These are phyloP conservation scores for Julus scanicus DNA, from an alignment of 2,888 invertebrate species.

Conservation along the genomic window DNA sequence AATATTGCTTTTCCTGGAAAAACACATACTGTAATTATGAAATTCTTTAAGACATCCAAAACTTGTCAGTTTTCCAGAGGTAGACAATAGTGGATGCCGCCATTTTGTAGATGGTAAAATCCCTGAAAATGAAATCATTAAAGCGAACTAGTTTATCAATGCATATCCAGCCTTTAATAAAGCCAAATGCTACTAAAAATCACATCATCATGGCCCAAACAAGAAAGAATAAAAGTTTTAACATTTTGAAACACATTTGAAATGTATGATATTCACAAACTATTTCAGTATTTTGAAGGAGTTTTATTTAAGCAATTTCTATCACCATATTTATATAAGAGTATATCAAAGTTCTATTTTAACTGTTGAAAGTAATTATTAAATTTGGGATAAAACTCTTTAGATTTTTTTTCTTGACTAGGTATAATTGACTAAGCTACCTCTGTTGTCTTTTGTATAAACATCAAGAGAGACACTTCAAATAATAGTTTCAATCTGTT, in stretches of 20 bases:
- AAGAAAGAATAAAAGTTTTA: not conserved
- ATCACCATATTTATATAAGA: not conserved
- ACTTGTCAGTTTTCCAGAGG: too few relatives aligned
- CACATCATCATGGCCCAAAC: not conserved
- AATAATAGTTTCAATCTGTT: not conserved
- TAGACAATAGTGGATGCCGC: too few relatives aligned
- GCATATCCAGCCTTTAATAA: not conserved
- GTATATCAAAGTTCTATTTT: not conserved
- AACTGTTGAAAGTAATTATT: not conserved
- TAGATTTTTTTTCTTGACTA: constrained; percentile 5
- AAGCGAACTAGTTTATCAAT: not conserved
- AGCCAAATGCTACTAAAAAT: not conserved
- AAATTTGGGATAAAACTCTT: not conserved
- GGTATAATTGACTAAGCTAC: not conserved
- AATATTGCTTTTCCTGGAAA: too few relatives aligned
- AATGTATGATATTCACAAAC: not conserved
- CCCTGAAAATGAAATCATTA: not conserved
- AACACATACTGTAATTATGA: too few relatives aligned
- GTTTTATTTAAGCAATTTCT: not conserved
- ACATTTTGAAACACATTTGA: not conserved
- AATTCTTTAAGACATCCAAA: too few relatives aligned
- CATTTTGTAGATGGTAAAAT: too few relatives aligned
- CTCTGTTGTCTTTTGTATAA: not conserved
- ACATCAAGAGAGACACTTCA: constrained; percentile 10
- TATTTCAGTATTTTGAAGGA: not conserved